Base-by-base conservation (phyloP, 2,888 invertebrate species). In the Alloplasta piceator region DNA sequence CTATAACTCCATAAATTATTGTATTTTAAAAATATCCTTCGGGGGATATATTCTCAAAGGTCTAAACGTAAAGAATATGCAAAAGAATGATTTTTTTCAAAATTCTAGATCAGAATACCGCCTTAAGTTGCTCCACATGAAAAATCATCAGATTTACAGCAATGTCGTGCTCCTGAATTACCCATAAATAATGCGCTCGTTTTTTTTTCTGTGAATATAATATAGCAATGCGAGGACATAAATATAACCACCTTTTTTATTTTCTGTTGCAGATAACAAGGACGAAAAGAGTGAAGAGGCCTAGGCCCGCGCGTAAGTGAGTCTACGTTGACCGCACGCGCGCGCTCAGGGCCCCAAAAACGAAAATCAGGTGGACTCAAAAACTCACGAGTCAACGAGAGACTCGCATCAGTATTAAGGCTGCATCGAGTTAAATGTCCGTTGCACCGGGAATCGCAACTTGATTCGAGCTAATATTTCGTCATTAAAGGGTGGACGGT, bases 401-500 rank as follows among this genome's bases (percentile, higher is more conserved):
- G 14, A 7, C 64, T 9, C 55, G 52, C 58, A 41, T 26, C 7
- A 16, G 43, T n/a, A 6, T 70, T 36, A 63, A 2, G 10, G 6
- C 41, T 14, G 41, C 43, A 12, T 61, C 36, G 36, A 38, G 36
- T 7, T 6, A 9, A 66, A 26, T 16, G 63, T 43, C 4, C 16
- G 71, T 75, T 66, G 39, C 58, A 41, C 60, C 48, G 50, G 39
- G 67, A 61, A 68, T 41, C 48, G 73, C 41, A 14, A 10, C 46
- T 12, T 16, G 72, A 75, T 67, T 64, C 64, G 82, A 75, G 68
- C 68, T 78, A 80, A 81, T 82, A 85, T 87, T 86, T 85, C 83
- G 80, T 88, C 85, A 87, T 87, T 87, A 87, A 82, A 88, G 86
- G 26, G 84, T 85, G 82, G 90, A 87, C 86, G 92, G 91, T 91